Conservation (phyloP, 2,113 vertebrate genomes). For the Donacobius atricapilla region DNA sequence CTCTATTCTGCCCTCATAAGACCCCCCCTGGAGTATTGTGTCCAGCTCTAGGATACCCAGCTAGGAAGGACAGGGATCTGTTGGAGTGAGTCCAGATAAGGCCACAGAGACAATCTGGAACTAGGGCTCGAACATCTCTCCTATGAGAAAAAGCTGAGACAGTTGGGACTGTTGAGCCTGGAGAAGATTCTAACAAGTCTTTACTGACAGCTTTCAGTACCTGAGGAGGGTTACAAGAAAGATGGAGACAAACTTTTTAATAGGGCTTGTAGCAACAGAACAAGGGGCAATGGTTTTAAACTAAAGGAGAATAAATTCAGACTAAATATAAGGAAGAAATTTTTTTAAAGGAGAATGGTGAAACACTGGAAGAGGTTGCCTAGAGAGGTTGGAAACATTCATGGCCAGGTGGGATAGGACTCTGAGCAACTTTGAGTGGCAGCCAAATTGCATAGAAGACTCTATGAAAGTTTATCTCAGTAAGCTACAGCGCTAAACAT, state of each 20-base stretch:
- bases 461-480: neutral
- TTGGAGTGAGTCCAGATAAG: neutral
- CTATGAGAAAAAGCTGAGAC: neutral
- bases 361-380: neutral
- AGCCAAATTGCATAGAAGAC: neutral
- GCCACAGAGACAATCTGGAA: neutral
- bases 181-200: neutral
- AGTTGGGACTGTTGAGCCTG: neutral
- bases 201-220: neutral
- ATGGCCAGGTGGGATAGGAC: neutral
- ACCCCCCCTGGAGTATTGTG: neutral
- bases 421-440: neutral
- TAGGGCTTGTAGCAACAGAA: neutral
- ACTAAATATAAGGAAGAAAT: neutral
- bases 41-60: neutral
- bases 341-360: neutral
- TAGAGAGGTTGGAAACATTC: neutral
- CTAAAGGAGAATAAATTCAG: neutral
- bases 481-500: neutral
- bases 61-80: neutral
- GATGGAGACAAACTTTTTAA: neutral
- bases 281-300: neutral
- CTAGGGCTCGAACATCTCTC: neutral
- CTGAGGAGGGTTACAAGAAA: neutral
- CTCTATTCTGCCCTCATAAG: neutral